Evolutionary conservation across 2,113 vertebrate genomes (phyloP).

Genomic region (Cheirogaleus medius): DNA sequence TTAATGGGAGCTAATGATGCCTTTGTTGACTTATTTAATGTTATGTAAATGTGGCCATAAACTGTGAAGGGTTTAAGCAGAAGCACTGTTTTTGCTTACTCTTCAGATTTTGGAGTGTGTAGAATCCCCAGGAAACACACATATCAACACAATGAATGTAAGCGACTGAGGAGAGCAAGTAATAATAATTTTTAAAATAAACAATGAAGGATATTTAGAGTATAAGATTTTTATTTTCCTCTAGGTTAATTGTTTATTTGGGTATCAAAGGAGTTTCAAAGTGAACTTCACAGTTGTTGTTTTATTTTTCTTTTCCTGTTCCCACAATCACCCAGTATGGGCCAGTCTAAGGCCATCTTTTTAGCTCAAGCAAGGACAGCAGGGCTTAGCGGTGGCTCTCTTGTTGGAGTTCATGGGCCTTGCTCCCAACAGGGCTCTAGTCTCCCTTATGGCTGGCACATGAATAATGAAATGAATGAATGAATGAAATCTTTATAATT

Average conservation of each 20-base stretch:
- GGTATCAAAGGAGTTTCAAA: constrained; percentile 28
- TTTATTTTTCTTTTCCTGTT: neutral
- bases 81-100: constrained; percentile 86
- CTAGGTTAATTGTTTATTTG: constrained; percentile 55
- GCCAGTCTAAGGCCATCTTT: neutral
- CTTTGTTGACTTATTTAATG: constrained; percentile 92
- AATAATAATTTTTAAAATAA: constrained; percentile 80
- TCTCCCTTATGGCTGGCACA: neutral
- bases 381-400: neutral
- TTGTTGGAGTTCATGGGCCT: neutral
- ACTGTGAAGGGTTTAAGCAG: constrained; percentile 89
- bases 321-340: fast-evolving
- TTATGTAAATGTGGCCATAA: constrained; percentile 91
- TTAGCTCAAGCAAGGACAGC: neutral
- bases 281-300: constrained; percentile 30
- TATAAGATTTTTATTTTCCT: constrained; percentile 68
- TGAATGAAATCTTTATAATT: neutral
- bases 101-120: constrained; percentile 81
- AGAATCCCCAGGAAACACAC: constrained; percentile 82
- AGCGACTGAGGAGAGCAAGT: constrained; percentile 75
- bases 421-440: neutral
- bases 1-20: constrained; percentile 99
- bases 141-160: constrained; percentile 79
- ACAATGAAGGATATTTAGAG: constrained; percentile 73
- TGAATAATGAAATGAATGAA: neutral